Conservation (phyloP, 2,113 vertebrate genomes). For the Cariama cristata region DNA sequence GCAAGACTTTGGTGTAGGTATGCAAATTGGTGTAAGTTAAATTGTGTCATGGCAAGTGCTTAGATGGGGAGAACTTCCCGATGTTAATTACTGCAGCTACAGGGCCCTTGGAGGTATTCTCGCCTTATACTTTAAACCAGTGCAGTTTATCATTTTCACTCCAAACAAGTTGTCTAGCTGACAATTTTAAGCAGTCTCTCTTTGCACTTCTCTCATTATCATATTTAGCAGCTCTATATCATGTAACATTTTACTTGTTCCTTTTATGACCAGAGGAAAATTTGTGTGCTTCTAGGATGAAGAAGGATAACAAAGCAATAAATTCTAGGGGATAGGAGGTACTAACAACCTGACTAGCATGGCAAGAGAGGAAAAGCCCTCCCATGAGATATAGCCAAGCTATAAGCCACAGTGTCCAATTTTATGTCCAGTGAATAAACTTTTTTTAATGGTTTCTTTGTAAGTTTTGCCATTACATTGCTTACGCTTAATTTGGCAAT, state of each 20-base stretch:
- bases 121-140: neutral
- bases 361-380: neutral
- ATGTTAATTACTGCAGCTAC: neutral
- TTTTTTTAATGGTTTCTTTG: neutral
- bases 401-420: neutral
- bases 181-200: neutral
- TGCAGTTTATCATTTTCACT: neutral
- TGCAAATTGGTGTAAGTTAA: neutral
- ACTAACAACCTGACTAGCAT: neutral
- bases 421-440: neutral
- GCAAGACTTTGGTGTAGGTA: neutral
- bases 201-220: neutral
- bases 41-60: neutral
- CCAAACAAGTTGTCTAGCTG: neutral
- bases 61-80: neutral
- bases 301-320: neutral
- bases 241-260: neutral
- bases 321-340: neutral
- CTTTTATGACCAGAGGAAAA: slow-evolving; percentile 8
- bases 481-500: neutral
- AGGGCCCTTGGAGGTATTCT: neutral
- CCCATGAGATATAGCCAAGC: neutral
- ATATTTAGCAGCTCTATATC: neutral
- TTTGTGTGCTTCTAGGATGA: neutral
- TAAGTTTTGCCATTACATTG: neutral